Conservation (phyloP, 2,888 invertebrate species). For the Eristalis arbustorum region DNA sequence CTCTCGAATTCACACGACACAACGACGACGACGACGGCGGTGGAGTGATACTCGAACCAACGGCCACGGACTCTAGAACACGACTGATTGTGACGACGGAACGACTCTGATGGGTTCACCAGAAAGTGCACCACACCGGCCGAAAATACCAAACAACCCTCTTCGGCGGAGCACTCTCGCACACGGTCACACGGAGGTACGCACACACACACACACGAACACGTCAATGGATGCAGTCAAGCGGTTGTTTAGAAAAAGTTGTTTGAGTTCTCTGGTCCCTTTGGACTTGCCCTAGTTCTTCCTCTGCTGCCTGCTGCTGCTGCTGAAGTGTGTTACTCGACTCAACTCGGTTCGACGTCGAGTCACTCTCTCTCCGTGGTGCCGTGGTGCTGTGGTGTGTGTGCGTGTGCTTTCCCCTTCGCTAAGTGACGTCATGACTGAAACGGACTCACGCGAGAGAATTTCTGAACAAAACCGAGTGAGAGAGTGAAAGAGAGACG, state of each 20-base stretch:
- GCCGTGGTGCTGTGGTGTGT: not conserved
- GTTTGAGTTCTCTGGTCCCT: constrained; percentile 39
- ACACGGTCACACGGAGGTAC: constrained; percentile 10
- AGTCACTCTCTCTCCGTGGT: not conserved
- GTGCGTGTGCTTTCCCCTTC: constrained; percentile 44
- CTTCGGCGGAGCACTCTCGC: not conserved
- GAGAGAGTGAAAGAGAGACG: constrained; percentile 21
- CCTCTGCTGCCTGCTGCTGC: not conserved
- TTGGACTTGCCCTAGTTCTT: constrained; percentile 67
- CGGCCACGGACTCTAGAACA: constrained; percentile 60
- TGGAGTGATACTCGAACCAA: constrained; percentile 31
- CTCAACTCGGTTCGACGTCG: no score
- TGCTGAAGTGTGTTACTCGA: constrained; percentile 12
- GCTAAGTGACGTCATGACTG: constrained; percentile 50
- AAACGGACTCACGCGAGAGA: constrained; percentile 10
- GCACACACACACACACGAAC: not conserved
- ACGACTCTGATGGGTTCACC: constrained; percentile 48
- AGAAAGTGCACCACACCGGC: constrained; percentile 59
- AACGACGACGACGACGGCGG: not conserved
- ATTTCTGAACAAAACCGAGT: constrained; percentile 42
- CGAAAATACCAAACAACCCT: constrained; percentile 54
- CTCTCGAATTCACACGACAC: not conserved
- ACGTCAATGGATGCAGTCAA: not conserved
- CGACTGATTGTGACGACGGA: constrained; percentile 64
- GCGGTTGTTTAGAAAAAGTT: constrained; percentile 57